Base-by-base conservation (phyloP, 2,113 vertebrate species). In the Albula glossodonta region DNA sequence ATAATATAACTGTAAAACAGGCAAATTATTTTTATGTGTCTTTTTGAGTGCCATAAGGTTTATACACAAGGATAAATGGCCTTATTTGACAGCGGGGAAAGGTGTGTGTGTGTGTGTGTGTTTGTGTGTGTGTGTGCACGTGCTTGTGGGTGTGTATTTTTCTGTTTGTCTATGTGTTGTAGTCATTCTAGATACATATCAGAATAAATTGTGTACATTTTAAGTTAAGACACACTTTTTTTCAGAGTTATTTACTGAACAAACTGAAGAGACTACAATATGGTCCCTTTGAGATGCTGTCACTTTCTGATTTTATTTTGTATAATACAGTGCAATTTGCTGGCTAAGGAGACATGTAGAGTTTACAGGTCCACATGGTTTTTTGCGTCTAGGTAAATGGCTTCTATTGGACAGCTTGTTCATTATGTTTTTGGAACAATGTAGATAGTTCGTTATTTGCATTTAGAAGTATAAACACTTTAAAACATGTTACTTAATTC, bases 401-500 rank as follows among this genome's bases (percentile, higher is more conserved):
- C 90, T 96, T 97, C 94, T 96, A 93, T 94, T 95, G 90, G 90
- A 95, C 92, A 92, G 93, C 95, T 94, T 91, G 89, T 94, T 95
- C 89, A 74, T 84, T 22, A 56, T 78, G n/a, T 94, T 89, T 94
- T 96, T 95, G 94, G 92, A 96, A 95, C 94, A 93, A 93, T 96
- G 95, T 96, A 97, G 95, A 96, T 94, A 94, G 93, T 95, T 95
- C 92, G 96, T 96, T 94, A 94, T 96, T 94, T 96, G 95, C 96
- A 96, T 96, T 96, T 97, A 96, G 95, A 96, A 96, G 92, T 96
- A 96, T 96, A 94, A 94, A 96, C 94, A 90, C 94, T 95, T 95
- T 93, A 95, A 93, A 96, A 96, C 93, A 94, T 96, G 95, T 96
- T 90, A 90, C 89, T 90, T 96, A 96, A 96, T 96, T 96, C 94